Base-by-base conservation (phyloP, 2,888 invertebrate genomes). In the Lepidocyrtoides sp. region DNA sequence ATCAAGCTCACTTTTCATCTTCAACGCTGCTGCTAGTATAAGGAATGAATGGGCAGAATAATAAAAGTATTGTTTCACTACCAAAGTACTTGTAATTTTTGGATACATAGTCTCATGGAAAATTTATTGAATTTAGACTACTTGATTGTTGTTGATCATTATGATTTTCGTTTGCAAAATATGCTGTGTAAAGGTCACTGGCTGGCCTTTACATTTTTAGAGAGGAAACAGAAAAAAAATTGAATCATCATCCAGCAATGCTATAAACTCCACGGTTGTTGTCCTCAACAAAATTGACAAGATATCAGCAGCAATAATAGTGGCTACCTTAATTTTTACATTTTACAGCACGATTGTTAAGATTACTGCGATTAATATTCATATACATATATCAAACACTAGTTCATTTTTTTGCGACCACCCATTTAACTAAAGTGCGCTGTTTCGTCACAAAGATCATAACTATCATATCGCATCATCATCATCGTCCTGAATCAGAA, bases 191-290 rank as follows among this genome's bases (percentile, higher is more conserved):
- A 88, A 88, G 88, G 88, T 82, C 88, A 88, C 69, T 72, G 7
- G 54, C 17, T 88, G 88, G 72, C 88, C 88, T 87, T 88, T 88
- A 54, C 20, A 54, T 41, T 79, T 88, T 88, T 88, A 48, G 51
- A 75, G 48, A 75, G 72, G 44, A 41, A 10, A 29, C 8, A 69
- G 17, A 17, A 41, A 5, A 8, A 75, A 29, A 75, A 26, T 75
- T 75, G 3, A 75, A 75, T 23, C 75, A 26, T 57, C 57, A n/a
- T 36, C 36, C 36, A 36, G 36, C 36, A 36, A 4, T 36, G 36
- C 7, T 36, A 36, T 36, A 36, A 2, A 36, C 36, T 36, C 36
- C 36, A 36, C 36, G 36, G 3, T 36, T 36, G 36, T 36, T 36
- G n/a, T n/a, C n/a, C n/a, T n/a, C n/a, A 51, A n/a, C 44, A 48